These are phyloP conservation scores for Paratilapia polleni DNA, from an alignment of 2,113 vertebrate genomes.

Conservation along the genomic window DNA sequence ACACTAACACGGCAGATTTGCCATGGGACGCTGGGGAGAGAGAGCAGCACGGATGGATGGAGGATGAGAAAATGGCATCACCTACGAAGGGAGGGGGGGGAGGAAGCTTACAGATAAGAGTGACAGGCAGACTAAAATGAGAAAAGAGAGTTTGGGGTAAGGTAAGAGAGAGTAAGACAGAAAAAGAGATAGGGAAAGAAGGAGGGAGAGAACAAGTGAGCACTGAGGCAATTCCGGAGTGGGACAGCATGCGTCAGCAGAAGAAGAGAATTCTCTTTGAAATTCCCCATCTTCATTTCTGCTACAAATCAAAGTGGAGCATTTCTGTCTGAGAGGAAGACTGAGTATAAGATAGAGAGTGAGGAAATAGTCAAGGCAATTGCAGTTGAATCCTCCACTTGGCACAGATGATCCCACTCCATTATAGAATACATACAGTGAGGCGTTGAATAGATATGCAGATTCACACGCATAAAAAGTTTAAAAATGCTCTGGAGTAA, in stretches of 20 bases:
- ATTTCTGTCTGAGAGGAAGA: constrained; percentile 59
- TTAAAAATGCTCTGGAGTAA: constrained; percentile 14
- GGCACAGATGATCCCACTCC: constrained; percentile 36
- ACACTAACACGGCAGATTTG: constrained; percentile 67
- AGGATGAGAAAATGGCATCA: constrained; percentile 57
- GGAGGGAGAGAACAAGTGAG: constrained; percentile 46
- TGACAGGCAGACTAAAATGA: constrained; percentile 54
- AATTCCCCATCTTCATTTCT: constrained; percentile 78
- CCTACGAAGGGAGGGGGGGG: constrained; percentile 17
- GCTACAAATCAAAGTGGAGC: constrained; percentile 75
- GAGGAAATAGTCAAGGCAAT: constrained; percentile 23
- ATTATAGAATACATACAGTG: constrained; percentile 36
- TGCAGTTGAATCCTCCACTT: constrained; percentile 34
- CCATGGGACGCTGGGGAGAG: constrained; percentile 55
- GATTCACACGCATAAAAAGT: constrained; percentile 16
- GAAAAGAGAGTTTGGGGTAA: constrained; percentile 45
- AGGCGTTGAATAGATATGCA: constrained; percentile 25
- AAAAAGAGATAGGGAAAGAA: constrained; percentile 40
- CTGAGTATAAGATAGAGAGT: background rate
- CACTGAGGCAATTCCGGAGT: constrained; percentile 58
- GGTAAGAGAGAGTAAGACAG: constrained; percentile 43
- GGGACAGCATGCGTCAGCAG: constrained; percentile 75
- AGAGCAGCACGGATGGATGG: constrained; percentile 58
- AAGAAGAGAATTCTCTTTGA: constrained; percentile 81
- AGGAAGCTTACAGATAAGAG: constrained; percentile 46